Evolutionary conservation across 2,797 vertebrate species (phyloP), one percentile per base, ranked within the genome.

Genomic region (Toxotes lorentzi): DNA sequence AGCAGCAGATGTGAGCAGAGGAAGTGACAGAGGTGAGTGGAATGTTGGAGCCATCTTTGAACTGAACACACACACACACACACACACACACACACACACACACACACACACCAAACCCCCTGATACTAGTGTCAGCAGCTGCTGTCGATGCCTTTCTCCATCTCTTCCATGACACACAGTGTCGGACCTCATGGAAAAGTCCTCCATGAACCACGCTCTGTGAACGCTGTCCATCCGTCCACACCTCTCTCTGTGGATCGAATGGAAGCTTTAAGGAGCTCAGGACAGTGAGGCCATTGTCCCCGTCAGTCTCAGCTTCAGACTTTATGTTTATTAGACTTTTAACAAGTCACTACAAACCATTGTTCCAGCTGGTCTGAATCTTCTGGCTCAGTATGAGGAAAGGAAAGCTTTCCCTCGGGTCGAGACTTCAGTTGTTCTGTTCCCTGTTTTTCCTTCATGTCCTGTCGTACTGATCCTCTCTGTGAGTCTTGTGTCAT

Each of bases 1-100:
- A 86, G 88, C 93, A 89, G 96, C 97, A 98, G 98, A 96, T 98
- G 95, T 99, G 97, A 96, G 95, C 96, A 87, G 95, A 98, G 95
- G 97, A 98, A 95, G 95, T 98, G 94, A 97, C 96, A 7, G 96
- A 97, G 97, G 98, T 99, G 96, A 98, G 97, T 96, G 96, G 94
- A 95, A 93, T 88, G 90, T 93, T 95, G 94, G 85, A 82, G 87
- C 83, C 82, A 78, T 86, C 68, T 88, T 89, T 90, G 74, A 87
- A 64, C 32, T 70, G 16, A 69, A 66, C 58, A 73, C 76, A 63
- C 64, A 62, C 48, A 62, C 51, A 53, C 23, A 74, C 64, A 24
- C 65, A 72, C 53, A 71, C 19, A 27, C 41, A 68, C 64, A 71
- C 16, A n/a, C n/a, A 62, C 51, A 53, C 23, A 74, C 64, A 24